These are phyloP conservation scores for Lasiommata megera DNA, from an alignment of 2,888 invertebrate species.

Conservation along the genomic window DNA sequence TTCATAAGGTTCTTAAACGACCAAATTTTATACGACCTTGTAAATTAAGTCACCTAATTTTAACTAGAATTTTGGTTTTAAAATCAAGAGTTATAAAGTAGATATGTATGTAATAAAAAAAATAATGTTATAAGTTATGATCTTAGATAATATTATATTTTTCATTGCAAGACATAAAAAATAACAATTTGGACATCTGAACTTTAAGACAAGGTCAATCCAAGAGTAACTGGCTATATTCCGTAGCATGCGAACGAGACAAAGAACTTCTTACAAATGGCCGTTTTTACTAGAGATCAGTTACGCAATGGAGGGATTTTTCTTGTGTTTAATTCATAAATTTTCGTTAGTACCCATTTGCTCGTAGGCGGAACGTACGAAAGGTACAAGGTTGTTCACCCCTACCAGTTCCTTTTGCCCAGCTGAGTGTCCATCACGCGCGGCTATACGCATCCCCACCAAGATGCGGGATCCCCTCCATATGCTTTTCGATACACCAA, in stretches of 20 bases:
- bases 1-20: too few species aligned
- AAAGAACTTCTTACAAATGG: constrained; percentile 57
- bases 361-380: constrained; percentile 56
- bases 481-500: constrained; percentile 64
- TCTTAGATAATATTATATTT: background rate
- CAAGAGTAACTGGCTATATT: constrained; percentile 16
- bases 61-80: too few species aligned
- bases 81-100: too few species aligned
- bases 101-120: too few species aligned
- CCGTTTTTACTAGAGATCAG: constrained; percentile 43
- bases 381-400: constrained; percentile 75
- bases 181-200: constrained; percentile 28
- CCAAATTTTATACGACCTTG: too few species aligned
- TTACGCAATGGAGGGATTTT: constrained; percentile 60
- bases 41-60: too few species aligned
- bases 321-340: constrained; percentile 42
- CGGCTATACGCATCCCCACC: constrained; percentile 77
- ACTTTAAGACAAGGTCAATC: constrained; percentile 30
- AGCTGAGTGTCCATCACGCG: constrained; percentile 62
- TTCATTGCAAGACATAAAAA: constrained; percentile 21
- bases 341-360: constrained; percentile 45
- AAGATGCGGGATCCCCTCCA: constrained; percentile 79
- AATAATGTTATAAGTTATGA: too few species aligned
- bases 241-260: constrained; percentile 39
- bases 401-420: constrained; percentile 73